Evolutionary conservation across 2,797 vertebrate species (phyloP).

Genomic region (Coluber constrictor): DNA sequence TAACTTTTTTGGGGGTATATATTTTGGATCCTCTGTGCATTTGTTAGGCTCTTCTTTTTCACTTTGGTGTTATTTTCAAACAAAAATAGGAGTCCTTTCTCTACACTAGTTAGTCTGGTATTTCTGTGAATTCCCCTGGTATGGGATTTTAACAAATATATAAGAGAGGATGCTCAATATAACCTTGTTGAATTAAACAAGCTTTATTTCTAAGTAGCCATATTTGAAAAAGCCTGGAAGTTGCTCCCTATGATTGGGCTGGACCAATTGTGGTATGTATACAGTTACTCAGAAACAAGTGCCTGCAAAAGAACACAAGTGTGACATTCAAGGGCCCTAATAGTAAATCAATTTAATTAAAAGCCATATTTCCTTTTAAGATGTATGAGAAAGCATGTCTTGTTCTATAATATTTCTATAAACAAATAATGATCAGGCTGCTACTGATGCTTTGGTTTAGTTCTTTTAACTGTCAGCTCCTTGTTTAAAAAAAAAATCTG

Average conservation of each 20-base stretch:
- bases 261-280: neutral
- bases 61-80: conserved; percentile 48
- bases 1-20: neutral
- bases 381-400: neutral
- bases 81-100: conserved; percentile 25
- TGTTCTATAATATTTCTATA: neutral
- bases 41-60: conserved; percentile 16
- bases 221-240: neutral
- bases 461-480: neutral
- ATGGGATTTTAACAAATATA: conserved; percentile 14
- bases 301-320: neutral
- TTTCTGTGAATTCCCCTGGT: conserved; percentile 43
- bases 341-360: neutral
- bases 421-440: neutral
- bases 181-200: neutral
- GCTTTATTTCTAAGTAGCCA: neutral
- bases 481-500: neutral
- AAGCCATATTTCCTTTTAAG: neutral
- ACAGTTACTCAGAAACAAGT: neutral
- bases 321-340: neutral
- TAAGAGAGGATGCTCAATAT: neutral
- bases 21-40: conserved; percentile 33
- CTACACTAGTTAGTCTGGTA: conserved; percentile 33
- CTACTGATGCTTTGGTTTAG: neutral
- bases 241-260: neutral